These are phyloP conservation scores for Brenthis ino DNA, from an alignment of 2,888 invertebrate species.

Conservation along the genomic window DNA sequence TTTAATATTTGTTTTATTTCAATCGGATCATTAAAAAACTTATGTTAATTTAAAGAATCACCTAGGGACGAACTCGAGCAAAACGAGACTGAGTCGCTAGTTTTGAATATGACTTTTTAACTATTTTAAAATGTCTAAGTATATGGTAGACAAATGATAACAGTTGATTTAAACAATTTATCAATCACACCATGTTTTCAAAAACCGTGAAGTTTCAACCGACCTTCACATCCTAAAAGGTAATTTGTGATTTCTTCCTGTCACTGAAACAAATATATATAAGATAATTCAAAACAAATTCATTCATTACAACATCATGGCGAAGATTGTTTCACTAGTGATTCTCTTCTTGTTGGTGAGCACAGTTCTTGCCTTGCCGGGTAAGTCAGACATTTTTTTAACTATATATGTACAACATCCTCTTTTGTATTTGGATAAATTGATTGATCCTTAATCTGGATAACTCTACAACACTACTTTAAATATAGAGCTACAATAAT, in stretches of 20 bases:
- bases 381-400: slow-evolving; percentile 5
- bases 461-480: too few species aligned
- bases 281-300: not conserved
- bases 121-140: not conserved
- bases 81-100: too few species aligned
- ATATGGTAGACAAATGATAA: not conserved
- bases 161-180: slow-evolving; percentile 11
- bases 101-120: too few species aligned
- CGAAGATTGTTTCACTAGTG: slow-evolving; percentile 14
- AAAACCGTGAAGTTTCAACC: slow-evolving; percentile 22
- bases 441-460: too few species aligned
- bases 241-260: slow-evolving; percentile 19
- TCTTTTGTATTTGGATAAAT: too few species aligned
- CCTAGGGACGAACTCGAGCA: too few species aligned
- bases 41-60: too few species aligned
- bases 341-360: slow-evolving; percentile 14
- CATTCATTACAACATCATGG: slow-evolving; percentile 16
- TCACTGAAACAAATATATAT: slow-evolving; percentile 27
- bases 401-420: too few species aligned
- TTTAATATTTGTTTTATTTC: too few species aligned
- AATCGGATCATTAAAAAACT: too few species aligned
- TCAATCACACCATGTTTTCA: not conserved
- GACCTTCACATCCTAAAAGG: slow-evolving; percentile 24
- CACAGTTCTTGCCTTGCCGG: slow-evolving; percentile 15
- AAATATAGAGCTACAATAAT: too few species aligned